Percentiles rank a stretch among this genome's conserved stretches.
Evolutionary conservation across 2,888 invertebrate species (phyloP).

Genomic region (Acanthococcus lagerstroemiae): DNA sequence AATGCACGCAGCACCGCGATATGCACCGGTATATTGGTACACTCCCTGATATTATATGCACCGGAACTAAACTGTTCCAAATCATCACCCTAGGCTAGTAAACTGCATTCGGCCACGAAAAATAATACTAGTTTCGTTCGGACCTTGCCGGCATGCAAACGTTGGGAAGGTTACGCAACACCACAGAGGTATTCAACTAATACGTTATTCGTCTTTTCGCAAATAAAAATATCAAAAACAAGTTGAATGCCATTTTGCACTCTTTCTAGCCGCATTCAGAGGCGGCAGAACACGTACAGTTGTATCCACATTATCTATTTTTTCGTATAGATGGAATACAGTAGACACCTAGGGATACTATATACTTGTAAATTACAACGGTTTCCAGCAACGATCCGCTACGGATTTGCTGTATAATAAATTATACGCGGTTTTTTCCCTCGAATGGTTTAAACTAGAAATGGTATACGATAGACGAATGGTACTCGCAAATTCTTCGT

Average conservation of each 20-base stretch:
- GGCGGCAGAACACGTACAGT: too few species aligned
- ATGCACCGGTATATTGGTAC: too few species aligned
- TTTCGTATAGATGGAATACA: too few species aligned
- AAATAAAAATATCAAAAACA: neutral
- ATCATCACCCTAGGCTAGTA: slow-evolving; percentile 25
- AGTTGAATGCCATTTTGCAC: neutral
- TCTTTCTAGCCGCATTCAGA: neutral
- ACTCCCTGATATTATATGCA: slow-evolving; percentile 10
- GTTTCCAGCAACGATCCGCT: too few species aligned
- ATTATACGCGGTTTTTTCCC: too few species aligned
- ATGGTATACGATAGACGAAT: too few species aligned
- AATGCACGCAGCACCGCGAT: neutral
- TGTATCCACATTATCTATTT: too few species aligned
- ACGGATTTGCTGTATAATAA: too few species aligned
- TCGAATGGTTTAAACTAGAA: too few species aligned
- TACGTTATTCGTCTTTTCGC: neutral
- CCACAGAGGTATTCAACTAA: neutral
- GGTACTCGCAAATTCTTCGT: too few species aligned
- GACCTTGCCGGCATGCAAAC: slow-evolving; percentile 1
- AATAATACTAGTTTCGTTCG: slow-evolving; percentile 13
- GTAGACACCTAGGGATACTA: too few species aligned
- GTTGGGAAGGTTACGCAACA: slow-evolving; percentile 25
- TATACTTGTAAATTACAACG: too few species aligned
- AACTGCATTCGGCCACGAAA: slow-evolving; percentile 27
- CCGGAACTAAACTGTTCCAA: slow-evolving; percentile 29